Evolutionary conservation across 2,888 invertebrate species (phyloP), one percentile per base, ranked within the genome.

Genomic region (Platerodrilus igneus): DNA sequence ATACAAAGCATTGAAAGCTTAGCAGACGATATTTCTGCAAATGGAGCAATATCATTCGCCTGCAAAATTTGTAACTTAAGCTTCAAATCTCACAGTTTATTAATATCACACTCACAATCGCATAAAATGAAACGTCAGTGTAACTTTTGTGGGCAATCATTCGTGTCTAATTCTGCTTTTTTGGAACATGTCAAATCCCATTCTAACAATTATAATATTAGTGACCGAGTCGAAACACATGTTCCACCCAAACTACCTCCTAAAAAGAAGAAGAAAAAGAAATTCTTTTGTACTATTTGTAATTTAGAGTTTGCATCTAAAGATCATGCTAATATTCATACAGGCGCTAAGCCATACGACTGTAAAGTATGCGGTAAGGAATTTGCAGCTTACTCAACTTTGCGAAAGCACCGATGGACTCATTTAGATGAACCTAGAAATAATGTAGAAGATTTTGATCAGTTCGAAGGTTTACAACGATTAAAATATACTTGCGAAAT

Each of bases 281-380:
- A 32, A 23, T 32, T 16, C 14, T 32, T 27, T 28, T 41, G 41
- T 22, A 10, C 21, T 4, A 11, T 32, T 2, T 41, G 41, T 17
- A 28, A 32, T 4, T 2, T 14, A n/a, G 36, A 28, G 4, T 39
- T 37, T 37, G 11, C 22, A 2, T 20, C 18, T 41, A 11, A 14
- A 10, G 37, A 41, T 32, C 39, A 39, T 22, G 28, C 28, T 11
- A 33, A 39, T 28, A 14, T 33, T 2, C 39, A 39, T 14, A 39
- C 39, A 4, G 39, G 39, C 11, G 39, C 19, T 2, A 39, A 28
- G 14, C 39, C 39, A 1, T 39, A 39, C 18, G 18, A 7, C 2
- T 39, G 39, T 15, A 17, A 28, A 9, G 15, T 22, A 7, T 39
- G 39, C 15, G 9, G 8, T 1, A 39, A 23, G 29, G 5, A 8